Conservation (phyloP, 2,113 vertebrate species). For the Panurus biarmicus region DNA sequence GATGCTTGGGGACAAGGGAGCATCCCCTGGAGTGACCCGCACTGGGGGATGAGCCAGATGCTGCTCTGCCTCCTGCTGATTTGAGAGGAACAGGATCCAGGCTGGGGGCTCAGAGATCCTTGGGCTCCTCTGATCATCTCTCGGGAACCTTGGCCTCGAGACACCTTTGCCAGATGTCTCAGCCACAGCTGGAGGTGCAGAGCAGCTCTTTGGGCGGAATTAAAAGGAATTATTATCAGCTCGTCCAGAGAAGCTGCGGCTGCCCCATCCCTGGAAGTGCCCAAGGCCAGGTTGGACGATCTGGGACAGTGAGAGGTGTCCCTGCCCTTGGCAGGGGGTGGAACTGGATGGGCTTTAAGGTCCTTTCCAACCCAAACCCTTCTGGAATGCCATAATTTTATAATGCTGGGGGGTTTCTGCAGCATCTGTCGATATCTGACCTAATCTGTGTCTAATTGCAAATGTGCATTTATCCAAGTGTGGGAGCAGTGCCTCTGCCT, state of each 20-base stretch:
- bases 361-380: background rate
- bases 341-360: background rate
- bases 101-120: background rate
- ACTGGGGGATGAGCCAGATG: background rate
- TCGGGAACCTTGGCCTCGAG: background rate
- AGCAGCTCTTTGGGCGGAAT: background rate
- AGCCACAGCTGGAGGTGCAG: background rate
- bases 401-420: background rate
- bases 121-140: background rate
- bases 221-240: background rate
- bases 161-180: background rate
- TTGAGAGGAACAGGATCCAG: background rate
- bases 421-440: background rate
- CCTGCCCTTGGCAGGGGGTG: background rate
- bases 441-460: background rate
- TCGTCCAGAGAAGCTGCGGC: background rate
- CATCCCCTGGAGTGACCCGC: background rate
- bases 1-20: background rate
- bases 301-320: background rate
- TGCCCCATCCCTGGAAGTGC: background rate
- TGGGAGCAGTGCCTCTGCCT: background rate
- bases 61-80: background rate
- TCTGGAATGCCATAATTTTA: background rate
- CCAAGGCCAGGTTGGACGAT: background rate
- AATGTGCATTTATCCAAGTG: rapidly evolving